phyloP scores from a whole-genome alignment of 2,113 vertebrate genomes.

The Pygathrix nemaeus region DNA sequence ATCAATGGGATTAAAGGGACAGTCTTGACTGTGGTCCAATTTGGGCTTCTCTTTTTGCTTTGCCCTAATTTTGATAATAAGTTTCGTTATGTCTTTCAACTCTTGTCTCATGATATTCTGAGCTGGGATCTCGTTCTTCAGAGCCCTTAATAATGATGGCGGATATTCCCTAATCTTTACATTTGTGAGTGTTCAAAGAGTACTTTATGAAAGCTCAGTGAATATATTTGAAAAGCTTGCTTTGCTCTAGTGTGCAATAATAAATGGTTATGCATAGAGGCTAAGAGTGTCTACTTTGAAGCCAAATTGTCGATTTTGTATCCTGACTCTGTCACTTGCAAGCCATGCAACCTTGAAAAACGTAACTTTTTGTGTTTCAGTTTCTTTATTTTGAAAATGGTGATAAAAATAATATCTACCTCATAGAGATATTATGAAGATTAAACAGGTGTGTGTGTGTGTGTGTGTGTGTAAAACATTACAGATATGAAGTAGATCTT shows the following conservation, averaged over 20 bases:
- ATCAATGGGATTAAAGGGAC: background rate
- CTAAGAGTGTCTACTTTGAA: conserved; percentile 17
- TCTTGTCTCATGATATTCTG: background rate
- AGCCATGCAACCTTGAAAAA: background rate
- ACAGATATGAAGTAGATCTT: background rate
- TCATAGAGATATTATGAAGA: background rate
- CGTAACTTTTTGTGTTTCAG: background rate
- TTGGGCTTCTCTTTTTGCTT: background rate
- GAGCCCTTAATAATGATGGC: background rate
- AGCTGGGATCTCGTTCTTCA: background rate
- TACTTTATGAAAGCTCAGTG: background rate
- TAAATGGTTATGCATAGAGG: background rate
- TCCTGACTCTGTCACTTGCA: background rate
- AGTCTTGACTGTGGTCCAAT: background rate
- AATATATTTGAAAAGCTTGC: background rate
- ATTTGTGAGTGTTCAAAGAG: conserved; percentile 27
- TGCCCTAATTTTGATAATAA: background rate
- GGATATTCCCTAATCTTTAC: background rate
- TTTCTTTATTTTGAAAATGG: conserved; percentile 15
- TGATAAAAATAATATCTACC: background rate
- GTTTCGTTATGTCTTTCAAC: background rate
- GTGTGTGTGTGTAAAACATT: background rate
- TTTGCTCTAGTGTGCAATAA: background rate
- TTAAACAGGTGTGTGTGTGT: background rate
- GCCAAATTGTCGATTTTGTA: background rate